phyloP scores from a whole-genome alignment of 1,140 invertebrate species.

The Ladona fulva region DNA sequence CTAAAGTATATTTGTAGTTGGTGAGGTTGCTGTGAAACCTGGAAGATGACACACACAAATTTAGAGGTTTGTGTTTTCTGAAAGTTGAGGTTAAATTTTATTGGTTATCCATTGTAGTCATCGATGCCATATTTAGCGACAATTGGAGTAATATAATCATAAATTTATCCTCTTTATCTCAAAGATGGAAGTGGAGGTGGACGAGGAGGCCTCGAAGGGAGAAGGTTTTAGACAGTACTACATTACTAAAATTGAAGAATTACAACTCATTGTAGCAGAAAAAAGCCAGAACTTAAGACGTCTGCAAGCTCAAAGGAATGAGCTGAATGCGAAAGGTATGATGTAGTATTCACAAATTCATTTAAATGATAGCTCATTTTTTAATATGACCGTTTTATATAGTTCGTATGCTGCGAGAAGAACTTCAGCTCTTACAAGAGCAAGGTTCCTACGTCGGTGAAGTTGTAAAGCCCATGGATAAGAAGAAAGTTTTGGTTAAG shows the following conservation, averaged over 20 bases:
- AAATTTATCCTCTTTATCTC: conserved; percentile 27
- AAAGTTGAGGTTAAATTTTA: too few relatives aligned
- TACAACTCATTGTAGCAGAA: conserved; percentile 90
- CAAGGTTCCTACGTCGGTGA: conserved; percentile 99
- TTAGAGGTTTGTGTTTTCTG: not conserved
- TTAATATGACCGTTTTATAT: conserved; percentile 13
- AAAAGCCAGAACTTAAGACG: conserved; percentile 96
- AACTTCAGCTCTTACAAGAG: conserved; percentile 94
- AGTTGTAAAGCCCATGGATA: conserved; percentile 99
- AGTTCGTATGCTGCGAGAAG: conserved; percentile 96
- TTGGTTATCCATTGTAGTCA: too few relatives aligned
- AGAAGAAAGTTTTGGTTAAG: conserved; percentile 99
- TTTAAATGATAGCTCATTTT: not conserved
- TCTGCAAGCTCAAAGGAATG: conserved; percentile 97
- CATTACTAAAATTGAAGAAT: conserved; percentile 93
- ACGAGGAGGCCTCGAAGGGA: conserved; percentile 55
- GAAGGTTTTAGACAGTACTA: conserved; percentile 93
- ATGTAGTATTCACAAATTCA: not conserved
- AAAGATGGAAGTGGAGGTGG: conserved; percentile 86
- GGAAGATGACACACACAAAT: conserved; percentile 5
- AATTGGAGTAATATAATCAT: too few relatives aligned
- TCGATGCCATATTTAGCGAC: too few relatives aligned
- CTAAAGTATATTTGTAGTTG: too few relatives aligned
- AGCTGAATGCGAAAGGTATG: conserved; percentile 96
- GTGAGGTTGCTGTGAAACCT: not conserved